Evolutionary conservation across 2,888 invertebrate species (phyloP).

Genomic region (Notocelia uddmanniana): DNA sequence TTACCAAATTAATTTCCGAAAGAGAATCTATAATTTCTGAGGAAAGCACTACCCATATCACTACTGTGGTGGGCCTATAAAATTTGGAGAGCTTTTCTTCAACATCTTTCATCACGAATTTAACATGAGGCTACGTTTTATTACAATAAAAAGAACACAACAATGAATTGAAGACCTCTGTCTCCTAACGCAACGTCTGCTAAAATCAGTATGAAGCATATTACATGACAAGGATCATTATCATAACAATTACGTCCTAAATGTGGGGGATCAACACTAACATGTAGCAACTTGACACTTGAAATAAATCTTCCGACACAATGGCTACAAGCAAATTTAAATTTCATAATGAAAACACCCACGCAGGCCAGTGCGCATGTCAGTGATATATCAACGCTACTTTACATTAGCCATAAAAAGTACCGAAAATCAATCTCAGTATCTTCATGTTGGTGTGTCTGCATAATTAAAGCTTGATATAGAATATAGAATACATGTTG

Average conservation of each 20-base stretch:
- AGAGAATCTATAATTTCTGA: no score
- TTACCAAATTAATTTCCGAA: no score
- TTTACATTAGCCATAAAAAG: conserved; percentile 26
- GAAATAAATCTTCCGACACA: conserved; percentile 45
- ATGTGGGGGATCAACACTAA: conserved; percentile 28
- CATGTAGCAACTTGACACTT: conserved; percentile 7
- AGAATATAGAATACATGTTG: no score
- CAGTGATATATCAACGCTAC: conserved; percentile 40
- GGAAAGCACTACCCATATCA: no score
- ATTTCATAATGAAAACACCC: conserved; percentile 46
- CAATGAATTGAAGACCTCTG: no score
- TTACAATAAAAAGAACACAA: background rate
- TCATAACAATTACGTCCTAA: conserved; percentile 13
- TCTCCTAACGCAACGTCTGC: background rate
- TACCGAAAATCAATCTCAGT: conserved; percentile 2
- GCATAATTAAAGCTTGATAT: no score
- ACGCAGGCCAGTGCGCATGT: conserved; percentile 27
- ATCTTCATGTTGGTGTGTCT: background rate
- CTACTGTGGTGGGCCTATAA: no score
- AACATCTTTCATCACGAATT: no score
- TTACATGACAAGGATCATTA: background rate
- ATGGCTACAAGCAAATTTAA: conserved; percentile 43
- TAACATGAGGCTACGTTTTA: no score
- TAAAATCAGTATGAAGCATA: background rate
- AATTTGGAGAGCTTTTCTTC: no score